Conservation (phyloP, 1,140 invertebrate species). For the Drosophila pandora region DNA sequence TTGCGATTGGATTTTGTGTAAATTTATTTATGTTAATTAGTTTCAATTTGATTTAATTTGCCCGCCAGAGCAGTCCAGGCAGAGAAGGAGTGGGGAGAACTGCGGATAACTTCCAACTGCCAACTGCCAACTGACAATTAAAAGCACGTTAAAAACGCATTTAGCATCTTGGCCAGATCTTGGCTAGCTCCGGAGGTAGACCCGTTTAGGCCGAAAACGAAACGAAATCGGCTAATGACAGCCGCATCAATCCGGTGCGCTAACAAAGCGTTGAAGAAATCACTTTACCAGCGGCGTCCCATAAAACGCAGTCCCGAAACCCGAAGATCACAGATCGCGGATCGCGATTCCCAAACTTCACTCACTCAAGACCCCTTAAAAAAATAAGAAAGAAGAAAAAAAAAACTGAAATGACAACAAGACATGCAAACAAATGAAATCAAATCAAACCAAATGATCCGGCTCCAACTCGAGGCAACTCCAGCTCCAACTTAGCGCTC, state of each 20-base stretch:
- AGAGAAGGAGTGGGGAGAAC: not conserved
- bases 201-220: constrained; percentile 76
- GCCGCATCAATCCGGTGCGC: constrained; percentile 79
- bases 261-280: constrained; percentile 84
- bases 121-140: constrained; percentile 66
- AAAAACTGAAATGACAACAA: constrained; percentile 70
- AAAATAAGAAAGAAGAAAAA: constrained; percentile 7
- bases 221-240: constrained; percentile 76
- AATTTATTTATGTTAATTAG: constrained; percentile 83
- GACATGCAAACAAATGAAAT: constrained; percentile 79
- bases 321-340: not conserved
- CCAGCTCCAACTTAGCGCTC: not conserved
- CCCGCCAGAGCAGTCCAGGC: not conserved
- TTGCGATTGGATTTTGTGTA: constrained; percentile 81
- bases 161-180: constrained; percentile 46
- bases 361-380: constrained; percentile 2
- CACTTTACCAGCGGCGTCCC: constrained; percentile 81
- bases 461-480: constrained; percentile 1
- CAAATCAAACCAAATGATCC: constrained; percentile 57
- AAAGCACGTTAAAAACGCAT: constrained; percentile 83
- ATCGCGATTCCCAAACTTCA: constrained; percentile 3
- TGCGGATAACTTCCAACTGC: not conserved
- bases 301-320: constrained; percentile 56
- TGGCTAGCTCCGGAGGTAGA: not conserved
- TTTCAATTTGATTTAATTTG: constrained; percentile 82